Evolutionary conservation across 2,797 vertebrate genomes (phyloP).

Genomic region (Bothrops alternatus): DNA sequence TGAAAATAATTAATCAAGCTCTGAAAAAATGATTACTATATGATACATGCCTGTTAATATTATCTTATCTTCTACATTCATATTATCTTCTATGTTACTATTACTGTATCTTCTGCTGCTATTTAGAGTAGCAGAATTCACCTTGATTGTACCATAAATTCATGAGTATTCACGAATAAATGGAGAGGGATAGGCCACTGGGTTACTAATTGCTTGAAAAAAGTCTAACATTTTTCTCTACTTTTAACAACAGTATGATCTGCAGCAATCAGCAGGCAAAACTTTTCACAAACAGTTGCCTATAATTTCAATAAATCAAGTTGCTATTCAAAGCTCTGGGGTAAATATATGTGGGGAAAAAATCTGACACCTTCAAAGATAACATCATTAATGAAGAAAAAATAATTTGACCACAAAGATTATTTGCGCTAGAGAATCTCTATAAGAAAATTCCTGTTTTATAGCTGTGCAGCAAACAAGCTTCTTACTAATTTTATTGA

Average conservation of each 20-base stretch:
- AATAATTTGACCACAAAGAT: neutral
- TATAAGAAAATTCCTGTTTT: neutral
- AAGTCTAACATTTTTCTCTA: neutral
- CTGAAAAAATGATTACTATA: neutral
- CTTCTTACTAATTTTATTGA: neutral
- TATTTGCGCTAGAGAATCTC: neutral
- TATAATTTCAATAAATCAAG: neutral
- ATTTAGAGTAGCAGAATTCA: neutral
- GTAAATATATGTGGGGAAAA: neutral
- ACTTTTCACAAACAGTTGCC: neutral
- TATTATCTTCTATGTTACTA: too few relatives aligned
- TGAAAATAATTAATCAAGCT: slow-evolving; percentile 16
- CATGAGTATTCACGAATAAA: neutral
- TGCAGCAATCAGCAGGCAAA: neutral
- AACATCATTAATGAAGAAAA: neutral
- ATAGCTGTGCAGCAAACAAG: neutral
- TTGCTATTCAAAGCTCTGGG: neutral
- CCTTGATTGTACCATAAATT: neutral
- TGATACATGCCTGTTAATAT: neutral
- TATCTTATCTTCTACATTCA: neutral
- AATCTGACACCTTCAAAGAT: neutral
- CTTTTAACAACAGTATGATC: neutral
- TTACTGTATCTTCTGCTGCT: too few relatives aligned
- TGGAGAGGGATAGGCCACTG: neutral
- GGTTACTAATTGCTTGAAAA: neutral